Evolutionary conservation across 2,113 vertebrate genomes (phyloP).

Genomic region (Meles meles): DNA sequence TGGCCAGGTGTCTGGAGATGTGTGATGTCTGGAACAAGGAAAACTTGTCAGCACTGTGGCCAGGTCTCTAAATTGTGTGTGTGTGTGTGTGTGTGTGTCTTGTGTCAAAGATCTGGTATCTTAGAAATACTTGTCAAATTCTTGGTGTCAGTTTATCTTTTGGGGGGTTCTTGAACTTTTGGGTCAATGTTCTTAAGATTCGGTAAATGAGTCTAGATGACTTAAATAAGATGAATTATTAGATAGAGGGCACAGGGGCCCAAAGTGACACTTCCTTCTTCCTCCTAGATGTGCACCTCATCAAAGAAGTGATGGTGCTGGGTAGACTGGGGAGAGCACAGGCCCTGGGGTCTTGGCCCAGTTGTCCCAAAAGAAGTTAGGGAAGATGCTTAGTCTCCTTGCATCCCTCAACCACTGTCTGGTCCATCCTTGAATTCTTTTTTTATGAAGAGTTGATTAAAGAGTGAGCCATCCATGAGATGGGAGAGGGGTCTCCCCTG

Average conservation of each 20-base stretch:
- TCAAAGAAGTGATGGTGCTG: neutral
- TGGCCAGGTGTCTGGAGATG: neutral
- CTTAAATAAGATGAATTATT: neutral
- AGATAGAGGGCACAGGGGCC: neutral
- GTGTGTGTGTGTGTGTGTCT: too few relatives aligned
- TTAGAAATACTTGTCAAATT: conserved; percentile 5
- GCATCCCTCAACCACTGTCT: neutral
- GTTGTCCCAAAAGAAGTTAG: neutral
- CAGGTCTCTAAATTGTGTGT: neutral
- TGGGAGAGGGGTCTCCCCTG: neutral
- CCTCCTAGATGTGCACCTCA: neutral
- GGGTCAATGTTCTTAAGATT: neutral
- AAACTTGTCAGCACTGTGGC: neutral
- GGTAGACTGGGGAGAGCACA: neutral
- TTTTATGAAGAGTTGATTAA: neutral
- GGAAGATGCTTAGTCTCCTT: neutral
- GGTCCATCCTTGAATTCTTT: neutral
- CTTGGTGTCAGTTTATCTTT: neutral
- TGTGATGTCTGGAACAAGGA: neutral
- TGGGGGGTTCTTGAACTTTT: neutral
- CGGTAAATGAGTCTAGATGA: neutral
- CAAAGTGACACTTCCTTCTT: neutral
- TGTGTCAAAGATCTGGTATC: neutral
- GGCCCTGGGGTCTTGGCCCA: neutral
- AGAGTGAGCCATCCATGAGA: neutral